phyloP scores from a whole-genome alignment of 2,888 invertebrate genomes.

The Morinoia aosen region DNA sequence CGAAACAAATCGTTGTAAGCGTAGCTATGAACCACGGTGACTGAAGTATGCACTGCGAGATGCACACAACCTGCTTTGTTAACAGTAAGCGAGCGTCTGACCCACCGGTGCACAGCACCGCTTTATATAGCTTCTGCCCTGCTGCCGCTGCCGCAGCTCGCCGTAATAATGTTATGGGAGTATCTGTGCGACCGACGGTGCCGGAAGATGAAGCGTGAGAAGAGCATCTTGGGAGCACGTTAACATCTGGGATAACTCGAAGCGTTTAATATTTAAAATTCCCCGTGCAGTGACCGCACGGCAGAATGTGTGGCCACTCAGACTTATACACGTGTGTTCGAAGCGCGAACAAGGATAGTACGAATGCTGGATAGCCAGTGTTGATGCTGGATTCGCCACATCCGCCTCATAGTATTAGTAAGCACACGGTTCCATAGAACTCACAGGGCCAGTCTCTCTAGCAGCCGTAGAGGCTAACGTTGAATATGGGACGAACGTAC shows the following conservation, averaged over 20 bases:
- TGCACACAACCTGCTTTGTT: neutral
- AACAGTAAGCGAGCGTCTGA: neutral
- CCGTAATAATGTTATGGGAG: neutral
- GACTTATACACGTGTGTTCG: neutral
- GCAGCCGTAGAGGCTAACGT: too few species aligned
- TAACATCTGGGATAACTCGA: neutral
- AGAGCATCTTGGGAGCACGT: neutral
- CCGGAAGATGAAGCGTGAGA: constrained; percentile 33
- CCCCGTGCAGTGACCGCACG: neutral
- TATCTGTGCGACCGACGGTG: neutral
- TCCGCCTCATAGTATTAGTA: too few species aligned
- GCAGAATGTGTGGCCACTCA: neutral
- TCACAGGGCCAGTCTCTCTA: too few species aligned
- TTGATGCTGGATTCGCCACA: too few species aligned
- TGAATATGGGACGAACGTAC: too few species aligned
- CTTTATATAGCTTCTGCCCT: neutral
- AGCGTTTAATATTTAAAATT: neutral
- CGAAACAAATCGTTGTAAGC: neutral
- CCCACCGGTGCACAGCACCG: neutral
- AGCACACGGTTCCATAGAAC: too few species aligned
- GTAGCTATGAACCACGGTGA: neutral
- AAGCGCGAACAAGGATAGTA: neutral
- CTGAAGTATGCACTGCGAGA: neutral
- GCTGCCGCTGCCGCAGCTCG: neutral
- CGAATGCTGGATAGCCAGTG: too few species aligned